Base-by-base conservation (phyloP, 2,888 invertebrate species). In the Dolichomitus sp. region DNA sequence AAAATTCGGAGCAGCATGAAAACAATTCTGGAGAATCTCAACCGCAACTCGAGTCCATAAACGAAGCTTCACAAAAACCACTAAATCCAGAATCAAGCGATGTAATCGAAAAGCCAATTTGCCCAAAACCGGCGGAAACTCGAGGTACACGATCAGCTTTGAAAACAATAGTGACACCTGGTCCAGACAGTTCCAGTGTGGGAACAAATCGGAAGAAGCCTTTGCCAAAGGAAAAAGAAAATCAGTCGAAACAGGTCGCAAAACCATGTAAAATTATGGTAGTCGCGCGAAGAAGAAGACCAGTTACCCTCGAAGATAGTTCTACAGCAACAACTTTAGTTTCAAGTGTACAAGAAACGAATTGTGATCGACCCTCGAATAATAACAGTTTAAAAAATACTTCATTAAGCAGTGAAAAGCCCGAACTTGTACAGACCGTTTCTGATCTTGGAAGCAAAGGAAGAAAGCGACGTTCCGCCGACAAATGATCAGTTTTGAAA, bases 241-340 rank as follows among this genome's bases (percentile, higher is more conserved):
- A 81, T 75, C 69, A 81, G 50, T 30, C 70, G 33, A 84, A 84
- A 23, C 50, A 66, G 14, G 14, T 7, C 14, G 57, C 70, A 65
- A 81, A 83, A 17, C 69, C 79, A 0, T 77, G 72, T 12, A 87
- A 85, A 69, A 70, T 88, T 12, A 76, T 91, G 48, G 48, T 89
- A 0, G 77, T 89, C 33, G 85, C 80, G 5, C 85, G 87, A 66
- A 89, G 91, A n/a, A 87, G 85, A 69, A 90, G 87, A 79, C 88
- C 88, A 0, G 87, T 91, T 2, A 84, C 86, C 57, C 84, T 92
- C 52, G 85, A 87, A n/a, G 88, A 92, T 23, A 90, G 84, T 61
- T 87, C 86, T 5, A 76, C 77, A n/a, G 80, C 80, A 54, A 78
- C 70, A 63, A 87, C 85, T 19, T 66, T 87, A 27, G 83, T 84